Percentiles rank a stretch among this genome's conserved stretches.
Evolutionary conservation across 92 coral and sea anemone genomes (phyloP).

Genomic region (Zoanthus sansibaricus): DNA sequence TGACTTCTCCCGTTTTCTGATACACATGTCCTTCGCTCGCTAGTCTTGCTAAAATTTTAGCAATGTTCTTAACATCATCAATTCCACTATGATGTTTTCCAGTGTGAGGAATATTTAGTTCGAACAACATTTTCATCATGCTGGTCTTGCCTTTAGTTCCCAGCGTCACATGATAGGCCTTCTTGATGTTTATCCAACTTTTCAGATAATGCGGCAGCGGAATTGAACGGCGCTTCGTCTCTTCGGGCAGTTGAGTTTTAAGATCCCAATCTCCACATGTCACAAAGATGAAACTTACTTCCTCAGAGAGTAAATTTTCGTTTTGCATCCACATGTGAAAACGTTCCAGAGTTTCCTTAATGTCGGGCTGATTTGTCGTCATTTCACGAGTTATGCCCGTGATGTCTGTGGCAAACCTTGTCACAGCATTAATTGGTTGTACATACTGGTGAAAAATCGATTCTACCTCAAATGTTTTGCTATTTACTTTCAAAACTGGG

Average conservation of each 20-base stretch:
- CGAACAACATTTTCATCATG: constrained; percentile 15
- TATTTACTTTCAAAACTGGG: constrained; percentile 42
- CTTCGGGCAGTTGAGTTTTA: constrained; percentile 24
- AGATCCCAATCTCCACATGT: constrained; percentile 48
- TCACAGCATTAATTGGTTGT: constrained; percentile 28
- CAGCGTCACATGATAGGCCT: constrained; percentile 14
- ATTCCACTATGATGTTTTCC: constrained; percentile 40
- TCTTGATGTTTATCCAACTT: constrained; percentile 44
- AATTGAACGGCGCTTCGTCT: constrained; percentile 12
- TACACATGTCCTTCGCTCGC: constrained; percentile 41
- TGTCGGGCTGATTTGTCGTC: constrained; percentile 27
- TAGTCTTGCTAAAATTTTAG: constrained; percentile 28
- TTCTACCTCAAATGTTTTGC: constrained; percentile 23
- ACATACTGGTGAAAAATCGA: constrained; percentile 43
- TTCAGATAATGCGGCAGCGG: constrained; percentile 17
- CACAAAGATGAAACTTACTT: constrained; percentile 24
- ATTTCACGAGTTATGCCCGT: constrained; percentile 38
- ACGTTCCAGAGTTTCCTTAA: constrained; percentile 9
- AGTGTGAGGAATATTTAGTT: constrained; percentile 31
- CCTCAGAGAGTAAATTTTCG: constrained; percentile 13
- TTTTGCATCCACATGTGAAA: constrained; percentile 33
- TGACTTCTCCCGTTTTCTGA: constrained; percentile 35
- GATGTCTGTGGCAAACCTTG: constrained; percentile 46
- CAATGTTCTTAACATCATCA: constrained; percentile 39
- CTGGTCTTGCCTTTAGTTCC: constrained; percentile 22